Percentiles rank a stretch among this genome's conserved stretches.
These are phyloP conservation scores for Bombus affinis DNA, from an alignment of 1,140 invertebrate genomes.

Conservation along the genomic window DNA sequence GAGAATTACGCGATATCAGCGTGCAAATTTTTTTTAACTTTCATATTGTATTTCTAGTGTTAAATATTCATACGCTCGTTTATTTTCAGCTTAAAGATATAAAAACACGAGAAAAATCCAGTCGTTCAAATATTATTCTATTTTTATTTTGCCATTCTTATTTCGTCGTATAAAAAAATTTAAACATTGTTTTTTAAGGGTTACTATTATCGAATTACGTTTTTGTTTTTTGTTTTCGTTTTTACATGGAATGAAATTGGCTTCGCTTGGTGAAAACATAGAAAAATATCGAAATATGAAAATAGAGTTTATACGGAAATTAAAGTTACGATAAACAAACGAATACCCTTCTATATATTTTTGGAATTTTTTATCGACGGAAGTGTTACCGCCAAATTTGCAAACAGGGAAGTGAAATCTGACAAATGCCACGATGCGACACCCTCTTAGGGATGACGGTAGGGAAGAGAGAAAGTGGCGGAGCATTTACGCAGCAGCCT, in stretches of 20 bases:
- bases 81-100: neutral
- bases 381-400: neutral
- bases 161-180: no score
- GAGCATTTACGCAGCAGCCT: constrained; percentile 22
- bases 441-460: neutral
- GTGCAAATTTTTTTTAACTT: neutral
- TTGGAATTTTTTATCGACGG: neutral
- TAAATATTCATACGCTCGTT: constrained; percentile 4
- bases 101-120: neutral
- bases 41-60: neutral
- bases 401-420: constrained; percentile 6
- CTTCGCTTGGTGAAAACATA: no score
- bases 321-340: neutral
- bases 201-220: no score
- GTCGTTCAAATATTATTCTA: neutral
- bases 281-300: no score
- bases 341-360: neutral
- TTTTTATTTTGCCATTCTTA: no score
- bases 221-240: neutral
- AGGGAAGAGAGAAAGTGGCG: neutral
- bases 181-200: no score
- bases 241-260: neutral
- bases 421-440: constrained; percentile 24
- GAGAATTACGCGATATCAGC: neutral
- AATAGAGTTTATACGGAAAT: neutral